Percentiles rank a stretch among this genome's conserved stretches.
phyloP scores from a whole-genome alignment of 2,888 invertebrate species.

The Dryobota labecula region DNA sequence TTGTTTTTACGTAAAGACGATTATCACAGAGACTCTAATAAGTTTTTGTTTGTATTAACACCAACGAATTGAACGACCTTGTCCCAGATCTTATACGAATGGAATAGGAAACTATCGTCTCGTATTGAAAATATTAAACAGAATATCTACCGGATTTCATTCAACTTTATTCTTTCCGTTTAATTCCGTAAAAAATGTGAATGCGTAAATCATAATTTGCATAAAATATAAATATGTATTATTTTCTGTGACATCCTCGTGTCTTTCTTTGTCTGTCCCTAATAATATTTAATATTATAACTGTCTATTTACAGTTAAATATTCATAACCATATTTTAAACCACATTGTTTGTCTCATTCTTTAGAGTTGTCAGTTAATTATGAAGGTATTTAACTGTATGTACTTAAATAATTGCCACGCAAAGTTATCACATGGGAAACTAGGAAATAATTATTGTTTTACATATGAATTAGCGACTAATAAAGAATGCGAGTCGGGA shows the following conservation, averaged over 20 bases:
- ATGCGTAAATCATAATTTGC: slow-evolving; percentile 20
- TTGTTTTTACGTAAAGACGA: slow-evolving; percentile 24
- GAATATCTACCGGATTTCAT: neutral
- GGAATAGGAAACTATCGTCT: neutral
- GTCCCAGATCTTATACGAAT: slow-evolving; percentile 18
- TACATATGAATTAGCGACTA: slow-evolving; percentile 56
- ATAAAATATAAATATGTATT: slow-evolving; percentile 23
- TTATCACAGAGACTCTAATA: slow-evolving; percentile 24
- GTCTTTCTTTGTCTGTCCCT: slow-evolving; percentile 27
- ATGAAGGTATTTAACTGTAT: slow-evolving; percentile 16
- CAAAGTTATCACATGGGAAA: slow-evolving; percentile 65
- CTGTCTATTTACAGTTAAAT: slow-evolving; percentile 44
- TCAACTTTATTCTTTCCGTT: neutral
- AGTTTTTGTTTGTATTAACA: slow-evolving; percentile 3
- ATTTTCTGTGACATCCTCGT: slow-evolving; percentile 13
- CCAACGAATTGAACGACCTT: neutral
- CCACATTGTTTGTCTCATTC: slow-evolving; percentile 25
- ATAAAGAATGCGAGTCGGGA: slow-evolving; percentile 54
- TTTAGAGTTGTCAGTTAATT: slow-evolving; percentile 14
- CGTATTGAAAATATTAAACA: neutral
- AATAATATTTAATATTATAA: slow-evolving; percentile 40
- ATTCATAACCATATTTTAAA: slow-evolving; percentile 31
- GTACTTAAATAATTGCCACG: slow-evolving; percentile 36
- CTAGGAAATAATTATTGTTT: slow-evolving; percentile 59
- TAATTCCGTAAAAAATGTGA: slow-evolving; percentile 14